Conservation (phyloP, 2,888 invertebrate species). For the Drosophila tanythrix region DNA sequence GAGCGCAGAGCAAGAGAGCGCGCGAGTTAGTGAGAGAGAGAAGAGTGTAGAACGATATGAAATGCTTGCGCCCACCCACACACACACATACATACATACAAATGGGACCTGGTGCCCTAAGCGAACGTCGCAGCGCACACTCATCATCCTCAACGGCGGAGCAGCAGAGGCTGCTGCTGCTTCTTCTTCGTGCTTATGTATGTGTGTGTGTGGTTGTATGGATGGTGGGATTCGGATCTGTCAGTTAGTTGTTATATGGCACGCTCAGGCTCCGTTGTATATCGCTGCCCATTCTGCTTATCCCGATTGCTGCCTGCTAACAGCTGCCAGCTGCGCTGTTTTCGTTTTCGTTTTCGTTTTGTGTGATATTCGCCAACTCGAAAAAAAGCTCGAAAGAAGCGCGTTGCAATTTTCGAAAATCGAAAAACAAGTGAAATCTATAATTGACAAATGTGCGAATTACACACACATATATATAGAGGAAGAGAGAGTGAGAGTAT, state of each 20-base stretch:
- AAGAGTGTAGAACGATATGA: conserved; percentile 12
- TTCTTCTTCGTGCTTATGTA: conserved; percentile 47
- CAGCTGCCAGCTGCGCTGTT: conserved; percentile 10
- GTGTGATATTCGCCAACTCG: conserved; percentile 13
- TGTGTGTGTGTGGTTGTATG: conserved; percentile 33
- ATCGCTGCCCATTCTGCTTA: conserved; percentile 32
- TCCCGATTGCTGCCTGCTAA: conserved; percentile 6
- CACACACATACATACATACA: conserved; percentile 2
- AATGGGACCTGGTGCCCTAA: conserved; percentile 39
- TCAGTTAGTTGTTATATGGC: conserved; percentile 55
- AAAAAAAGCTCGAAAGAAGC: conserved; percentile 20
- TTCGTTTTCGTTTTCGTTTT: conserved; percentile 4
- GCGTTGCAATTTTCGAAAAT: conserved; percentile 33
- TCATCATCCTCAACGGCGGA: conserved; percentile 46
- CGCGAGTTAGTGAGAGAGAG: background rate
- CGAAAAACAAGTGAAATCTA: conserved; percentile 32
- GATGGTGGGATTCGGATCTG: conserved; percentile 48
- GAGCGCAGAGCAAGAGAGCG: background rate
- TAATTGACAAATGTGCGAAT: conserved; percentile 49
- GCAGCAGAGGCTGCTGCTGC: conserved; percentile 32
- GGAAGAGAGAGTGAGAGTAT: background rate
- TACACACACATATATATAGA: conserved; percentile 1
- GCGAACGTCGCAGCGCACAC: conserved; percentile 13
- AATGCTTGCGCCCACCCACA: conserved; percentile 27
- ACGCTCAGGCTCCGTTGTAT: conserved; percentile 61